Base-by-base conservation (phyloP, 2,797 vertebrate species). In the Alectoris magna region DNA sequence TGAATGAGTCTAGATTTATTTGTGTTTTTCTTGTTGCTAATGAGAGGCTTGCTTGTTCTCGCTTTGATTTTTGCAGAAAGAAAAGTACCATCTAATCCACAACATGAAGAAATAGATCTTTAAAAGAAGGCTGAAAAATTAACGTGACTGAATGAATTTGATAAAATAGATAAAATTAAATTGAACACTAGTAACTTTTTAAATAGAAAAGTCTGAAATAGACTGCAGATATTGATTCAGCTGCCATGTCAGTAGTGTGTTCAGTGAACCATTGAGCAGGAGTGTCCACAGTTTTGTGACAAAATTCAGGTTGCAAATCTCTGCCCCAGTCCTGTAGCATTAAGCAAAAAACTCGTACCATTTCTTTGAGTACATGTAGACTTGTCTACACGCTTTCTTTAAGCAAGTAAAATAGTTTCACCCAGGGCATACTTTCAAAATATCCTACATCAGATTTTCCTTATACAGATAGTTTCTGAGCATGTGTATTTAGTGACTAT, bases 1-100 rank as follows among this genome's bases (percentile, higher is more conserved):
- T 93, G 82, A 96, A 94, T 66, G 53, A 76, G 49, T 55, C 72
- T 94, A 78, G 77, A 89, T 96, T 91, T 95, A 95, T 95, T 96
- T 96, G 70, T 78, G 31, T 7, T 60, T 81, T 84, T 93, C 75
- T 79, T 72, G 71, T 91, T 82, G 59, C 41, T 96, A 96, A 95
- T 91, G 92, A 93, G 86, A 95, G 91, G 34, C 55, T 75, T 72
- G 29, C 46, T 93, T 94, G 29, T 84, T 94, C 72, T 96, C 87
- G 83, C 82, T 90, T 72, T 78, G 77, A 88, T 87, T 89, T 87
- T 53, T 66, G 0, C 22, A 64, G 16, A 87, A 60, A 67, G 23
- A 55, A 44, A 91, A 58, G 7, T 76, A 51, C 14, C 58, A 48
- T 90, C 63, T 87, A 71, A 67, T 75, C 53, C 48, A 81, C 59